phyloP scores from a whole-genome alignment of 2,888 invertebrate species.

The Agonum fuliginosum region DNA sequence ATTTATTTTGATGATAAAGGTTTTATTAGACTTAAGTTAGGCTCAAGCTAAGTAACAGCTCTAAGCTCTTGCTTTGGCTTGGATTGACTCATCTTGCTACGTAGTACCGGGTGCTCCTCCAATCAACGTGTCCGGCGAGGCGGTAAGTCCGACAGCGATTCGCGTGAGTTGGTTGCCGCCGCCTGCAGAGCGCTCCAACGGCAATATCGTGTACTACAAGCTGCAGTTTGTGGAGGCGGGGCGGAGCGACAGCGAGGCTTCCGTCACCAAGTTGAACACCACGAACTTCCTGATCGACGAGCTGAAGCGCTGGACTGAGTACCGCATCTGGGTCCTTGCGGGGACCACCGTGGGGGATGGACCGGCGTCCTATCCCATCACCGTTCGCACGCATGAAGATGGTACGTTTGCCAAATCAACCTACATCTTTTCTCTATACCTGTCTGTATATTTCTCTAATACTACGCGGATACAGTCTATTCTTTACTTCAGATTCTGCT shows the following conservation, averaged over 20 bases:
- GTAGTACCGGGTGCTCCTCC: constrained; percentile 98
- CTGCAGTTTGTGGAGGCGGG: constrained; percentile 92
- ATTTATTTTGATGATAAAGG: too few relatives aligned
- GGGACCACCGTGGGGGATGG: constrained; percentile 98
- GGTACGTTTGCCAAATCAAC: constrained; percentile 85
- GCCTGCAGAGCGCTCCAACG: constrained; percentile 92
- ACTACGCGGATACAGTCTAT: background rate
- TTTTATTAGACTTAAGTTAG: background rate
- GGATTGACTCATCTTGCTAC: background rate
- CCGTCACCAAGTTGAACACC: constrained; percentile 85
- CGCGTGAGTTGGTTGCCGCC: constrained; percentile 95
- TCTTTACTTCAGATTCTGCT: background rate
- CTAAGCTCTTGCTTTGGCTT: background rate
- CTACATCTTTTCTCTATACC: constrained; percentile 61
- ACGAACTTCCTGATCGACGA: constrained; percentile 90
- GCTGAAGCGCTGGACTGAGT: constrained; percentile 95
- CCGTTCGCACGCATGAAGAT: constrained; percentile 97
- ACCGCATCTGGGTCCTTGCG: constrained; percentile 97
- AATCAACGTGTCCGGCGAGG: constrained; percentile 92
- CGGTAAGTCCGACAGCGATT: constrained; percentile 92
- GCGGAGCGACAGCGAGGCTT: constrained; percentile 89
- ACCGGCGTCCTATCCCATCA: constrained; percentile 92
- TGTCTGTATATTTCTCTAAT: constrained; percentile 50
- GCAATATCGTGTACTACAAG: constrained; percentile 95
- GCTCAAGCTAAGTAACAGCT: background rate